A percentile compares a stretch with the other conserved stretches of the same genome.
Evolutionary conservation across 2,888 invertebrate genomes (phyloP).

Genomic region (Branchipolynoe longqiensis): DNA sequence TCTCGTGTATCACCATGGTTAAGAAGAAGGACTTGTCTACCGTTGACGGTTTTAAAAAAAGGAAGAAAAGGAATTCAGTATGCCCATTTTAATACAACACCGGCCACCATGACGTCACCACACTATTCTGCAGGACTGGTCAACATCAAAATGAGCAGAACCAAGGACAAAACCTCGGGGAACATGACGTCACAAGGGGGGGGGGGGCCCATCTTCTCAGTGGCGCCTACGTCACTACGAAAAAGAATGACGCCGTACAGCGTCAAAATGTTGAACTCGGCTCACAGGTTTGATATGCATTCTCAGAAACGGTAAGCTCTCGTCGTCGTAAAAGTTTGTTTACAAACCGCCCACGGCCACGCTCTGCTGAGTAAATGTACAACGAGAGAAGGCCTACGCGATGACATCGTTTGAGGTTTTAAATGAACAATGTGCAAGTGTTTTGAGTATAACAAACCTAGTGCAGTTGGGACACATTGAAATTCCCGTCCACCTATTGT

Average conservation of each 20-base stretch:
- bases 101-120: constrained; percentile 34
- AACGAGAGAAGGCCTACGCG: too few relatives aligned
- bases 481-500: too few relatives aligned
- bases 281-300: constrained; percentile 15
- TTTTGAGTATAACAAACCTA: too few relatives aligned
- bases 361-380: too few relatives aligned
- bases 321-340: too few relatives aligned
- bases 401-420: too few relatives aligned
- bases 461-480: too few relatives aligned
- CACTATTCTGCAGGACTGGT: constrained; percentile 45
- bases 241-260: not conserved
- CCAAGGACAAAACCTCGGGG: constrained; percentile 44
- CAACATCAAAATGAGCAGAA: constrained; percentile 44
- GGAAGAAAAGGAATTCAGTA: constrained; percentile 6
- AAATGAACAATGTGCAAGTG: too few relatives aligned
- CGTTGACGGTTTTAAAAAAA: constrained; percentile 14
- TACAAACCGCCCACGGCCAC: too few relatives aligned
- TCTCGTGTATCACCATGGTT: constrained; percentile 36
- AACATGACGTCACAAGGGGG: not conserved
- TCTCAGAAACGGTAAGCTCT: too few relatives aligned
- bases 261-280: constrained; percentile 7
- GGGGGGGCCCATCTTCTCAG: constrained; percentile 25
- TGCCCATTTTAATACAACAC: constrained; percentile 35
- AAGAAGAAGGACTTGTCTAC: constrained; percentile 38
- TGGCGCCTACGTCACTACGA: constrained; percentile 5